Evolutionary conservation across 23 tunicate genomes (phyloP).

Genomic region (Trididemnum miniatum): DNA sequence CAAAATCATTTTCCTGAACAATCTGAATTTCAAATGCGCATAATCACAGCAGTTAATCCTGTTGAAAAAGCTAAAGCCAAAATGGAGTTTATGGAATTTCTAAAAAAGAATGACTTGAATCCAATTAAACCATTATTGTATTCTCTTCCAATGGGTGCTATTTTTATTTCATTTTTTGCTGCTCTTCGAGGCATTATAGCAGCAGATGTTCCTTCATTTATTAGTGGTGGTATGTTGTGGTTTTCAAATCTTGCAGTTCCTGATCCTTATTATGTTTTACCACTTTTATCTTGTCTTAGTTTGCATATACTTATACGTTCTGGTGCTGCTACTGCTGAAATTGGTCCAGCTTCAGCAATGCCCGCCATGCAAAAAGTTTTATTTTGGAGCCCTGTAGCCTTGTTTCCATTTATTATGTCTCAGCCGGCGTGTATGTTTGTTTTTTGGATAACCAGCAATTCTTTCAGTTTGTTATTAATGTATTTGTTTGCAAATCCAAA

Average conservation of each 20-base stretch:
- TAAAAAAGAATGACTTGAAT: conserved; percentile 47
- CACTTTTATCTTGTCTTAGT: conserved; percentile 47
- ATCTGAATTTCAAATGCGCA: background rate
- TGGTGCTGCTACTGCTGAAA: conserved; percentile 76
- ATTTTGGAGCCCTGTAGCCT: conserved; percentile 50
- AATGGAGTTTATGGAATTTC: conserved; percentile 50
- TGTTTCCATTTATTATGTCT: conserved; percentile 54
- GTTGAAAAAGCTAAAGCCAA: conserved; percentile 15
- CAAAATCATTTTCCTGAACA: conserved; percentile 63
- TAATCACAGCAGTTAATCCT: background rate
- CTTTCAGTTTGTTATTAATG: conserved; percentile 46
- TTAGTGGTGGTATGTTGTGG: conserved; percentile 70
- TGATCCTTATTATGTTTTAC: conserved; percentile 75
- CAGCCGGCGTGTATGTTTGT: conserved; percentile 80
- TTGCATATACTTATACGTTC: conserved; percentile 53
- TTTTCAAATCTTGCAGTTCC: conserved; percentile 53
- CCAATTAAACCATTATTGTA: conserved; percentile 53
- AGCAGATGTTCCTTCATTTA: conserved; percentile 56
- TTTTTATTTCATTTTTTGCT: conserved; percentile 74
- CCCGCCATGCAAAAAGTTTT: conserved; percentile 44
- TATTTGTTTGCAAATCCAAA: conserved; percentile 26
- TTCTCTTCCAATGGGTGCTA: conserved; percentile 56
- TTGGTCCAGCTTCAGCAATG: conserved; percentile 52
- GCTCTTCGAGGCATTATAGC: conserved; percentile 59
- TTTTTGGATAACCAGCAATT: conserved; percentile 83